Base-by-base conservation (phyloP, 2,113 vertebrate species). In the Hypocryptadius cinnamomeus region DNA sequence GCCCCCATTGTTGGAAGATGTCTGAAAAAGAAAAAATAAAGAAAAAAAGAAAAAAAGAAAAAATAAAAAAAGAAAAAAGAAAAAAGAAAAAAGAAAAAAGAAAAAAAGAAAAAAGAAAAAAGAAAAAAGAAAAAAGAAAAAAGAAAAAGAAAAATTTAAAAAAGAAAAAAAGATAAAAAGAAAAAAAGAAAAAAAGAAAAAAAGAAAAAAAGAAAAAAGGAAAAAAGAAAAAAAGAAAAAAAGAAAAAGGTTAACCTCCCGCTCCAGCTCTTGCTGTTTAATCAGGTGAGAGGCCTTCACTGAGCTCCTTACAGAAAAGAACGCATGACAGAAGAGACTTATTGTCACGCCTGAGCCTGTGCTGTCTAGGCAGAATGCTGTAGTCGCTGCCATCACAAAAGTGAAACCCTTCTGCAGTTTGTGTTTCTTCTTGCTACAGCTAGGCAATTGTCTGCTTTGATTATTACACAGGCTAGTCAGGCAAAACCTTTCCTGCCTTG, bases 41-140 rank as follows among this genome's bases (percentile, higher is more conserved):
- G 3, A 5, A 2, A 6, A 9, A 21, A 7, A 57, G 11, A 5
- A 30, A 30, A 5, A 10, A 31, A 40, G 6, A 2, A 5, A 3
- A 19, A 15, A 9, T 20, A 2, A 1, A 13, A 42, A 24, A 42
- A 5, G 3, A 20, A 11, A 5, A 5, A 19, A 25, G 45, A 5
- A 4, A 21, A 5, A 54, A 14, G 8, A 9, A 16, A 11, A 4
- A 6, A 11, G 2, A 14, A 8, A 14, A 39, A 3, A 1, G 11
- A 33, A 12, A 24, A 6, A 6, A 47, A 10, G 6, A 4, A 15
- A 27, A 35, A 4, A 7, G 33, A 6, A 22, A 11, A 9, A 6
- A 19, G 0, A 25, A 15, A 15, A 42, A 6, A 1, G 7, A 40
- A 39, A 53, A 3, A 13, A 12, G 7, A 7, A 5, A 24, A 33